These are phyloP conservation scores for Lutjanus argentimaculatus DNA, from an alignment of 2,797 vertebrate species.

Conservation along the genomic window DNA sequence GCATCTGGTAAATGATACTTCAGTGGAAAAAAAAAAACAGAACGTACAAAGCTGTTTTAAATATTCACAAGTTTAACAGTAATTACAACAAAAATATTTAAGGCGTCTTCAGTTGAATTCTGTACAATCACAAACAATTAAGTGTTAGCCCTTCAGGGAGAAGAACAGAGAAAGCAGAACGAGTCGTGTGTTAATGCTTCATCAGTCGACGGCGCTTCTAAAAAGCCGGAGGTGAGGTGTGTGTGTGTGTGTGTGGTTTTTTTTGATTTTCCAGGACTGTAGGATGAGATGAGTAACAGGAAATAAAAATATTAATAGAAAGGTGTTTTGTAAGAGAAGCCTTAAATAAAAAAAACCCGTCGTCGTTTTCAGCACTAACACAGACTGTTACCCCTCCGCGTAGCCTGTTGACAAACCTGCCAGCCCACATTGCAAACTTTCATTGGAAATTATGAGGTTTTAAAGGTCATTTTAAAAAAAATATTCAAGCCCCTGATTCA, in stretches of 20 bases:
- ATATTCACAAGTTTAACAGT: slow-evolving; percentile 77
- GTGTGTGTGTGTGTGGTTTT: neutral
- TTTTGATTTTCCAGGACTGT: slow-evolving; percentile 23
- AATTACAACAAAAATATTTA: slow-evolving; percentile 82
- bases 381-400: slow-evolving; percentile 55
- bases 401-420: slow-evolving; percentile 60
- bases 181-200: slow-evolving; percentile 72
- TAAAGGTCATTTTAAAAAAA: slow-evolving; percentile 47
- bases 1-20: slow-evolving; percentile 53
- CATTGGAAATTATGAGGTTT: slow-evolving; percentile 73
- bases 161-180: slow-evolving; percentile 85
- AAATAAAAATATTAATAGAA: slow-evolving; percentile 10
- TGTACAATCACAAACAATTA: slow-evolving; percentile 86
- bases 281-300: slow-evolving; percentile 36
- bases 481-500: slow-evolving; percentile 70
- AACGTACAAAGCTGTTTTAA: slow-evolving; percentile 73
- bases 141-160: slow-evolving; percentile 88
- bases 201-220: slow-evolving; percentile 62
- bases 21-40: slow-evolving; percentile 59
- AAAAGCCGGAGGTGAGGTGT: slow-evolving; percentile 27
- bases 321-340: slow-evolving; percentile 30
- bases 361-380: slow-evolving; percentile 73
- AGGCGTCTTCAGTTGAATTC: slow-evolving; percentile 76
- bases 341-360: slow-evolving; percentile 47
- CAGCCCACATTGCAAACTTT: slow-evolving; percentile 60